Base-by-base conservation (phyloP, 2,888 invertebrate genomes). In the Eumacrocentrus americanus region DNA sequence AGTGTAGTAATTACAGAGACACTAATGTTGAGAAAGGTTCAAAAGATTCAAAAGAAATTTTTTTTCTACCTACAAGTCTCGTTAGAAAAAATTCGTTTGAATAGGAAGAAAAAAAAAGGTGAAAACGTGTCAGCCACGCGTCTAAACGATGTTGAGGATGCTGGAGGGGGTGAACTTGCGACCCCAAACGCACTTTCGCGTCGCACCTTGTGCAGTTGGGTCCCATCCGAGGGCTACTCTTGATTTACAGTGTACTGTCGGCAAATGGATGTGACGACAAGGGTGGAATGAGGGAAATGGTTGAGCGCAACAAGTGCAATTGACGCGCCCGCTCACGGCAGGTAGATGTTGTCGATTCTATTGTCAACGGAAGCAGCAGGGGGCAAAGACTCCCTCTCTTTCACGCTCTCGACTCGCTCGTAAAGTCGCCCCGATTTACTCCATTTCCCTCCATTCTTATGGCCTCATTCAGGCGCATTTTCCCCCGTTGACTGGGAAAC, bases 241-340 rank as follows among this genome's bases (percentile, higher is more conserved):
- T 67, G 67, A 67, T 67, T 67, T 67, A 67, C 61, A 61, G 9
- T 9, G 51, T 46, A 25, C 18, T 23, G 16, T 20, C 20, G 35
- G 9, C 2, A 4, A 42, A n/a, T 18, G 18, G 20, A 42, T 42
- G 42, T n/a, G 42, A 18, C 20, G 42, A 42, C 18, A 18, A n/a
- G n/a, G n/a, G n/a, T n/a, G n/a, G n/a, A 14, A 34, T 12, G 50
- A 50, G 48, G 50, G 48, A 20, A 40, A 37, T 29, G 38, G 42
- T 9, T 42, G 47, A 47, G 47, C 55, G 62, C 64, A 66, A 67
- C 67, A 67, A 67, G 67, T 67, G 61, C 62, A 66, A 63, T 64
- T 53, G 59, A 58, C 34, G 57, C 57, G 22, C 38, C 23, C 60
- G 16, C 20, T 18, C 42, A 44, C 60, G 46, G 62, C 65, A 67